These are phyloP conservation scores for Hemistola chrysoprasaria DNA, from an alignment of 2,888 invertebrate genomes.

Conservation along the genomic window DNA sequence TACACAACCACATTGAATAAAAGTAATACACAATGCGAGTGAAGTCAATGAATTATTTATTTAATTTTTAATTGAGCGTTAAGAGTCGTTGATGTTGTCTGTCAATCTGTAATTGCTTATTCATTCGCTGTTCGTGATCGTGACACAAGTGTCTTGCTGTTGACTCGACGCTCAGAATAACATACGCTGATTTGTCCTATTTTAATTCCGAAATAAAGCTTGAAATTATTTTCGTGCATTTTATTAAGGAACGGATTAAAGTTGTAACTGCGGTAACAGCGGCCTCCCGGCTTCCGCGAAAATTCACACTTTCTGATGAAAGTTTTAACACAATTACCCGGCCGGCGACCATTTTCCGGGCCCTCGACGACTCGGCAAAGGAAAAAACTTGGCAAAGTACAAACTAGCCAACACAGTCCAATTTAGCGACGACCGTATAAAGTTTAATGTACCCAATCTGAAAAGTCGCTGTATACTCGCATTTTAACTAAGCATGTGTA, in stretches of 20 bases:
- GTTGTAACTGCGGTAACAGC: conserved; percentile 61
- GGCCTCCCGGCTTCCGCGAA: conserved; percentile 61
- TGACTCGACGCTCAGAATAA: conserved; percentile 32
- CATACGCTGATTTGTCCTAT: conserved; percentile 22
- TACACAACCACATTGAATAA: conserved; percentile 56
- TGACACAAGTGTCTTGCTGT: conserved; percentile 36
- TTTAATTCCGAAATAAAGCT: conserved; percentile 35
- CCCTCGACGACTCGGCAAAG: conserved; percentile 66
- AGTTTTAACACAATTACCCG: conserved; percentile 80
- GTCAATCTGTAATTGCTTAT: conserved; percentile 43
- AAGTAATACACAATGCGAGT: conserved; percentile 48
- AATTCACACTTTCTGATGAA: conserved; percentile 78
- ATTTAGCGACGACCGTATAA: conserved; percentile 76
- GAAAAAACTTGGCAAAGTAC: conserved; percentile 78
- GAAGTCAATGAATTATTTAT: conserved; percentile 61
- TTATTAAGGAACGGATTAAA: conserved; percentile 70
- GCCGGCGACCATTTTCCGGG: conserved; percentile 67
- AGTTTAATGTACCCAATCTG: conserved; percentile 79
- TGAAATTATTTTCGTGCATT: conserved; percentile 39
- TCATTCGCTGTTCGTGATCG: conserved; percentile 39
- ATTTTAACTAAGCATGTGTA: conserved; percentile 58
- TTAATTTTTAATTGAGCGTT: conserved; percentile 56
- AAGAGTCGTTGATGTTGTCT: conserved; percentile 42
- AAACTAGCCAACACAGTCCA: conserved; percentile 78
- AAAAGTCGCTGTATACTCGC: conserved; percentile 63